Evolutionary conservation across 2,888 invertebrate genomes (phyloP), one percentile per base, ranked within the genome.

Genomic region (Caenorhabditis sp.): DNA sequence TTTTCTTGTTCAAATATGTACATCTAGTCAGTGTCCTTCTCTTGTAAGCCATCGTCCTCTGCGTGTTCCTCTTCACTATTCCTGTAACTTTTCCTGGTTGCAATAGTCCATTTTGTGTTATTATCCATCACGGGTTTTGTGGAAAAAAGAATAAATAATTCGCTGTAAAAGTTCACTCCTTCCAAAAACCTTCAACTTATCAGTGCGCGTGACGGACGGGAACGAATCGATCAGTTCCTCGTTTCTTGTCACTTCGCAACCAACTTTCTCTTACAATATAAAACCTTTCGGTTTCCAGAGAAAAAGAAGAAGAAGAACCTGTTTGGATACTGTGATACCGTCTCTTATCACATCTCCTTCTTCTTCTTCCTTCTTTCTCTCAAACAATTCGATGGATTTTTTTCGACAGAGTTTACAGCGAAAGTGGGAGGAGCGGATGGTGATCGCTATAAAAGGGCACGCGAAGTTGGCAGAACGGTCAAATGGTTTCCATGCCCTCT

Each of bases 371-470:
- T n/a, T 56, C 58, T 15, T 32, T 32, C 60, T 28, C 15, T 26
- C 55, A 44, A 60, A 60, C 60, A 61, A 47, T 61, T 61, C 35
- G 58, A 35, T 58, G 58, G 50, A 50, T 51, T 61, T 51, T n/a
- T 58, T 51, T 50, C 26, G 40, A n/a, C 35, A 32, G 53, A 56
- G 71, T 71, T 62, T 71, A 71, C 55, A 71, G 71, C 37, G 44
- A 71, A 56, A 56, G 32, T 58, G 69, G 50, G 58, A 22, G 37
- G 62, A 55, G 71, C 40, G 71, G 60, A 55, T 3, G 56, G 0
- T 3, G n/a, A 26, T 20, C 18, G 18, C 53, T 76, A 76, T 76
- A 76, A 76, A 76, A 76, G 40, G 56, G 47, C 18, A 47, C 11
- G n/a, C 13, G 6, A 47, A 5, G 20, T 20, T 15, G 50, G 60